A percentile compares a stretch with the other conserved stretches of the same genome.
These are phyloP conservation scores for Temnopleurus reevesii DNA, from an alignment of 53 echinoderm and acorn worm genomes.

Conservation along the genomic window DNA sequence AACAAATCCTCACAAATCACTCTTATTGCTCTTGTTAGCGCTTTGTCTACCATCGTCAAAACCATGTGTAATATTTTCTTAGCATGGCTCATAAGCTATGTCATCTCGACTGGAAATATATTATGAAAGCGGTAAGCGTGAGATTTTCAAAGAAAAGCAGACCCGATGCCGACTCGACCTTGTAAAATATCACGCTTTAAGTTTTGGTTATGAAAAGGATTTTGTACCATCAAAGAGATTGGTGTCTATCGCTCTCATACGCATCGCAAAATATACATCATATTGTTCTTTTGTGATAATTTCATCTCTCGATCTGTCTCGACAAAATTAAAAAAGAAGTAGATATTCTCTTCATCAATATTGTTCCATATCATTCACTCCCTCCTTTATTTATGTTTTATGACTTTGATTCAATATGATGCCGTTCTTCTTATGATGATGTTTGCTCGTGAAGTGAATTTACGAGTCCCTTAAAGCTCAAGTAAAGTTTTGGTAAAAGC, in stretches of 20 bases:
- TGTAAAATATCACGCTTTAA: slow-evolving; percentile 21
- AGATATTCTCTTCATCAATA: neutral
- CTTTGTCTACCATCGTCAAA: no score
- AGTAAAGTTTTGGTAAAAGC: no score
- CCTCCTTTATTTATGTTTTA: neutral
- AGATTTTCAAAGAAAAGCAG: neutral
- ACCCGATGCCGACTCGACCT: neutral
- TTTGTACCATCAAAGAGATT: neutral
- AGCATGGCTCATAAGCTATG: neutral
- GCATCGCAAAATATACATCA: neutral
- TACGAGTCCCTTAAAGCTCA: no score
- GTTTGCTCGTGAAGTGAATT: no score
- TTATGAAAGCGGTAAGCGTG: neutral
- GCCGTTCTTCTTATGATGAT: no score
- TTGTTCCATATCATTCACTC: neutral
- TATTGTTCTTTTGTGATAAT: neutral
- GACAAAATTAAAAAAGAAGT: neutral
- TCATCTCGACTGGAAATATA: neutral
- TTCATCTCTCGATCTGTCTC: neutral
- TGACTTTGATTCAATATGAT: neutral
- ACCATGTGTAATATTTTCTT: neutral
- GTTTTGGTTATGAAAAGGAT: neutral
- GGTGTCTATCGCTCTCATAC: neutral
- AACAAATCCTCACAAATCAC: no score
- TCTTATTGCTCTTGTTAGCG: no score